Evolutionary conservation across 1,140 invertebrate genomes (phyloP).

Genomic region (Galleria mellonella): DNA sequence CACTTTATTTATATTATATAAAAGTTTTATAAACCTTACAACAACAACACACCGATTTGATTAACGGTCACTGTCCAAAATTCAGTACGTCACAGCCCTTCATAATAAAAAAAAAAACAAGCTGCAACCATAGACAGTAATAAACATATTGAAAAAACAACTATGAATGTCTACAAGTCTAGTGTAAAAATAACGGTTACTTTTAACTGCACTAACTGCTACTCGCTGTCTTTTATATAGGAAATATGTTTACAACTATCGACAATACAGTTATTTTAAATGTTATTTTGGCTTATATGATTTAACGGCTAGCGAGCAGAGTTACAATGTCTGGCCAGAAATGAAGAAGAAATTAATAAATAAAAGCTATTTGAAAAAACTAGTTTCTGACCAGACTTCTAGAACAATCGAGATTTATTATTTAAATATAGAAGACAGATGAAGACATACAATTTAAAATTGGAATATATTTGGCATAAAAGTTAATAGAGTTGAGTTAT

Average conservation of each 20-base stretch:
- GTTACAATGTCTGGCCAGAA: not conserved
- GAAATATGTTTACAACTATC: constrained; percentile 22
- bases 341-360: not conserved
- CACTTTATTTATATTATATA: too few species aligned
- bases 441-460: too few species aligned
- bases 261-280: constrained; percentile 11
- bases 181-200: constrained; percentile 16
- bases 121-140: not conserved
- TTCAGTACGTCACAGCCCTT: too few species aligned
- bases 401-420: constrained; percentile 6
- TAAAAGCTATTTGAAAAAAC: too few species aligned
- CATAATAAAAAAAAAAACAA: too few species aligned
- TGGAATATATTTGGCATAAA: too few species aligned
- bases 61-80: too few species aligned
- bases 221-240: constrained; percentile 33
- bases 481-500: too few species aligned
- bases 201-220: constrained; percentile 21
- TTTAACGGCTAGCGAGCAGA: constrained; percentile 7
- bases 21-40: too few species aligned
- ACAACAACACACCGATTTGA: too few species aligned
- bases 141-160: constrained; percentile 12
- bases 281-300: constrained; percentile 12
- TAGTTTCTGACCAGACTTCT: constrained; percentile 1
- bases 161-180: constrained; percentile 8
- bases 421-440: not conserved